These are phyloP conservation scores for Lutjanus erythropterus DNA, from an alignment of 2,113 vertebrate species.

Conservation along the genomic window DNA sequence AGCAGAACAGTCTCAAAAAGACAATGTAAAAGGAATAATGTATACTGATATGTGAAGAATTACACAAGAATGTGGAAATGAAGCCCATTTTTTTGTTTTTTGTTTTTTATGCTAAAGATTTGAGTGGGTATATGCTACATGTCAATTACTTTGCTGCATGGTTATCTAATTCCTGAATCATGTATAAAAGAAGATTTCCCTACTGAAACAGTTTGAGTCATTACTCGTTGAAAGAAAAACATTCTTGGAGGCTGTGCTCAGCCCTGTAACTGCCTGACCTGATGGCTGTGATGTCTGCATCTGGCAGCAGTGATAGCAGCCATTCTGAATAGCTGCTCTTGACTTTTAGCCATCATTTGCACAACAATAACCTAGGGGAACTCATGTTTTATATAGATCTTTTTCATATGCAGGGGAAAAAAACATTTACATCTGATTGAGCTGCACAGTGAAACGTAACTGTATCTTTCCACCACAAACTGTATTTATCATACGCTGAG, in stretches of 20 bases:
- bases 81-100: not conserved
- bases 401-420: not conserved
- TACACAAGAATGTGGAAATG: not conserved
- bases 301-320: conserved; percentile 26
- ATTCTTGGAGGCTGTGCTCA: not conserved
- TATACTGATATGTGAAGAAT: not conserved
- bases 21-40: not conserved
- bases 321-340: conserved; percentile 22
- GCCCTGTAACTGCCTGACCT: not conserved
- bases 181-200: conserved; percentile 14
- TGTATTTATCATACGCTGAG: conserved; percentile 2
- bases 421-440: conserved; percentile 6
- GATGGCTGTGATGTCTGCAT: conserved; percentile 23
- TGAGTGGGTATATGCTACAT: not conserved
- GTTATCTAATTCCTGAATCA: not conserved
- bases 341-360: conserved; percentile 39
- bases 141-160: conserved; percentile 2
- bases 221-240: conserved; percentile 1
- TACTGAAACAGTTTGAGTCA: not conserved
- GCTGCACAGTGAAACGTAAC: not conserved
- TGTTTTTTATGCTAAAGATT: not conserved
- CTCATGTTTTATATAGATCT: not conserved
- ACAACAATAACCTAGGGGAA: conserved; percentile 26
- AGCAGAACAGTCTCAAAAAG: not conserved
- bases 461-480: conserved; percentile 6